Base-by-base conservation (phyloP, 2,113 vertebrate species). In the Tautogolabrus adspersus region DNA sequence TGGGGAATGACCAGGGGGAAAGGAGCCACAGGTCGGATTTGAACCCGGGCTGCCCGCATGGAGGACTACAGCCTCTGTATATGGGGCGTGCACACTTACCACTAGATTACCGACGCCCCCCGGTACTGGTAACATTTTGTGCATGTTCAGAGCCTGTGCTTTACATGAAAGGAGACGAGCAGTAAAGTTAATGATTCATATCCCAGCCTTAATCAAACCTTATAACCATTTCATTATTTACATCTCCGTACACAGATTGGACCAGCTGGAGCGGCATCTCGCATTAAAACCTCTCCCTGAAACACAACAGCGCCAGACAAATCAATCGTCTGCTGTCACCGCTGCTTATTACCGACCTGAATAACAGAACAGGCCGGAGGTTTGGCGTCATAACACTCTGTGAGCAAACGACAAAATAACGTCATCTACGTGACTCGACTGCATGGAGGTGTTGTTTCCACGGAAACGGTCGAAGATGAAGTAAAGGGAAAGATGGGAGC, bases 141-240 rank as follows among this genome's bases (percentile, higher is more conserved):
- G 30, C 38, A 40, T 51, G 15, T 59, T 52, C 1, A 0, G 44
- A 59, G 66, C 60, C 11, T 10, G n/a, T 49, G 16, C 30, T 66
- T 46, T n/a, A 81, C 47, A 66, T 68, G 61, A 54, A 47, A 21
- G 26, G 8, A 59, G 15, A 79, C 15, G 58, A 77, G 79, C 9
- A 10, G 16, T 10, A 1, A 40, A 34, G 61, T 89, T 16, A 89
- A 83, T 78, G 23, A 85, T 84, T 79, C 26, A 13, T 74, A 44
- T 44, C 68, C 19, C 22, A 62, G 64, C 51, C 70, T 83, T 61
- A 79, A 77, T 79, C 22, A 76, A 72, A 52, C n/a, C 65, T 83
- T 82, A 52, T 66, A 69, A 56, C 84, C 34, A 49, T 44, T 82
- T 65, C 72, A 84, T 86, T 82, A 82, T 89, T 91, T 76, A 85